Percentiles rank a stretch among this genome's conserved stretches.
These are phyloP conservation scores for Dromas ardeola DNA, from an alignment of 2,113 vertebrate species.

Conservation along the genomic window DNA sequence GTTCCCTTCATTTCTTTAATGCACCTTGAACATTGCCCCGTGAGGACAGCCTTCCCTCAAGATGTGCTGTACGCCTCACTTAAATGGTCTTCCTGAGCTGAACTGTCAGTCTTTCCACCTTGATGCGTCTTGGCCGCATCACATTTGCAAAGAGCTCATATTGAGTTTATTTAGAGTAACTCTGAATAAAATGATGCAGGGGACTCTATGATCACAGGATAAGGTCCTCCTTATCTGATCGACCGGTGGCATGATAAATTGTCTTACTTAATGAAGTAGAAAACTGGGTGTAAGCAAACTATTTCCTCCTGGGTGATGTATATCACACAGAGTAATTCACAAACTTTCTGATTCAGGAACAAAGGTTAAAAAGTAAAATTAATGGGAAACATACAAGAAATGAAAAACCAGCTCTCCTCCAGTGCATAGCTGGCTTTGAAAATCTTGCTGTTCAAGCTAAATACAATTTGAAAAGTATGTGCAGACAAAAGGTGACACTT, in stretches of 20 bases:
- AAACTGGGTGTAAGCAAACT: neutral
- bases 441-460: neutral
- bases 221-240: neutral
- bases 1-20: conserved; percentile 25
- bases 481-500: neutral
- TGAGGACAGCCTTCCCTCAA: neutral
- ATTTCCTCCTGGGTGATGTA: neutral
- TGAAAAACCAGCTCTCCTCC: neutral
- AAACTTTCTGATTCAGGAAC: conserved; percentile 14
- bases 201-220: neutral
- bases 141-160: neutral
- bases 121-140: neutral
- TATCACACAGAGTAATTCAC: neutral
- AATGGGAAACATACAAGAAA: neutral
- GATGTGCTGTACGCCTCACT: neutral
- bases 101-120: neutral
- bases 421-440: neutral
- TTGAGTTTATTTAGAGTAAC: neutral
- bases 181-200: neutral
- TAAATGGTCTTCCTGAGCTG: neutral
- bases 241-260: neutral
- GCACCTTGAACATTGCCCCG: neutral
- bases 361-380: conserved; percentile 37
- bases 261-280: neutral
- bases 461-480: neutral